Evolutionary conservation across 2,113 vertebrate species (phyloP).

Genomic region (Zapus hudsonius): DNA sequence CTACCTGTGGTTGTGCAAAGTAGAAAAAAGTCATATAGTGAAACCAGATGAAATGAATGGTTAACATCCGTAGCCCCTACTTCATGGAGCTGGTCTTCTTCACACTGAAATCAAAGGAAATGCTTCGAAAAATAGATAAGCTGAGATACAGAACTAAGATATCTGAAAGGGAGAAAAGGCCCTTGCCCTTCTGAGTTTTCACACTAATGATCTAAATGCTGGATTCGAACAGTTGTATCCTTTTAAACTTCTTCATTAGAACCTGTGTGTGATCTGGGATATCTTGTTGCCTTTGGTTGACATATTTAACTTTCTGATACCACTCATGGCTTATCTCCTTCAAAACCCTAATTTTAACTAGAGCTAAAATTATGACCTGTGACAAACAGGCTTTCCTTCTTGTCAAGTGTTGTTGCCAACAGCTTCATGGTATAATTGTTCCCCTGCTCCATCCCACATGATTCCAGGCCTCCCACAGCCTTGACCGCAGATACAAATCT

Average conservation of each 20-base stretch:
- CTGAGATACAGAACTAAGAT: neutral
- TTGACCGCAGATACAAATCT: neutral
- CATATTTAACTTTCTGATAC: neutral
- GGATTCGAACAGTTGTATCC: neutral
- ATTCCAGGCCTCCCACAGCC: neutral
- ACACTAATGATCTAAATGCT: neutral
- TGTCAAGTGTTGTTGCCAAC: neutral
- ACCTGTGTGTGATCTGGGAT: neutral
- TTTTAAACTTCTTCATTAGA: slow-evolving; percentile 31
- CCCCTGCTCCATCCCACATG: neutral
- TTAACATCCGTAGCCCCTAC: neutral
- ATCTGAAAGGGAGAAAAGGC: neutral
- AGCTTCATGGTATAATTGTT: neutral
- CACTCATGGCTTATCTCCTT: neutral
- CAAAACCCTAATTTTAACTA: neutral
- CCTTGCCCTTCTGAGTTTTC: neutral
- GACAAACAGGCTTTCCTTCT: neutral
- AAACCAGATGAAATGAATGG: neutral
- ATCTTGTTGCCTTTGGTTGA: neutral
- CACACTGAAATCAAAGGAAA: neutral
- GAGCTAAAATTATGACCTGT: neutral
- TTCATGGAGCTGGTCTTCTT: neutral
- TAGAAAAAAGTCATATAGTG: neutral
- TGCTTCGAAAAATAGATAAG: neutral
- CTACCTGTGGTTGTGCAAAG: neutral